phyloP scores from a whole-genome alignment of 1,140 invertebrate genomes.

The Eubasilissa regina region DNA sequence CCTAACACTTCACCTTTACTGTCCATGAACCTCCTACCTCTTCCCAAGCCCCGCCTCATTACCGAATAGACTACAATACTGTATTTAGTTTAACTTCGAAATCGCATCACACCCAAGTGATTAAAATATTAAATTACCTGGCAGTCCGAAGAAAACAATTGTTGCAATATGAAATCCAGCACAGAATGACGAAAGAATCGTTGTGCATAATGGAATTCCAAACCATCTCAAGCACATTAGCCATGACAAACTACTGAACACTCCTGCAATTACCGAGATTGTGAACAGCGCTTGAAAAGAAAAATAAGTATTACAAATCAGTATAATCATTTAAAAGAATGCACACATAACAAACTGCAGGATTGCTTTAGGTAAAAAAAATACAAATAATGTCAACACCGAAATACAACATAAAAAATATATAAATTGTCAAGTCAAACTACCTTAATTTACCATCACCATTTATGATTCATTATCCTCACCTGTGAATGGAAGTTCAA shows the following conservation, averaged over 20 bases:
- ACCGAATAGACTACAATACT: too few relatives aligned
- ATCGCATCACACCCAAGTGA: too few relatives aligned
- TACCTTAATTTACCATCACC: conserved; percentile 14
- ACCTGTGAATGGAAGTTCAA: conserved; percentile 31
- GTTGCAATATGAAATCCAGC: conserved; percentile 43
- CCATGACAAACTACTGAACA: conserved; percentile 8
- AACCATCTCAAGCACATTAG: conserved; percentile 7
- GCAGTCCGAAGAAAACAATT: conserved; percentile 37
- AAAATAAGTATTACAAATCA: background rate
- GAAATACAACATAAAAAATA: too few relatives aligned
- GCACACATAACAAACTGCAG: background rate
- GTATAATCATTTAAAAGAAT: background rate
- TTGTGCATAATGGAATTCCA: conserved; percentile 12
- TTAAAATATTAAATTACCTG: conserved; percentile 26
- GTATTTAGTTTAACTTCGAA: too few relatives aligned
- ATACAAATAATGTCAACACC: too few relatives aligned
- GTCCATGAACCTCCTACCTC: too few relatives aligned
- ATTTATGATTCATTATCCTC: background rate
- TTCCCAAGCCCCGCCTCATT: too few relatives aligned
- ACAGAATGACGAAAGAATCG: conserved; percentile 36
- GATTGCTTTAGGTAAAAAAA: too few relatives aligned
- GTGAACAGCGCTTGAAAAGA: conserved; percentile 34
- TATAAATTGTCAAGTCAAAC: too few relatives aligned
- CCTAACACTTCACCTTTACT: too few relatives aligned
- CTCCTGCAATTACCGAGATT: conserved; percentile 18